phyloP scores from a whole-genome alignment of 2,797 vertebrate genomes.

The Lindbergichthys nudifrons region DNA sequence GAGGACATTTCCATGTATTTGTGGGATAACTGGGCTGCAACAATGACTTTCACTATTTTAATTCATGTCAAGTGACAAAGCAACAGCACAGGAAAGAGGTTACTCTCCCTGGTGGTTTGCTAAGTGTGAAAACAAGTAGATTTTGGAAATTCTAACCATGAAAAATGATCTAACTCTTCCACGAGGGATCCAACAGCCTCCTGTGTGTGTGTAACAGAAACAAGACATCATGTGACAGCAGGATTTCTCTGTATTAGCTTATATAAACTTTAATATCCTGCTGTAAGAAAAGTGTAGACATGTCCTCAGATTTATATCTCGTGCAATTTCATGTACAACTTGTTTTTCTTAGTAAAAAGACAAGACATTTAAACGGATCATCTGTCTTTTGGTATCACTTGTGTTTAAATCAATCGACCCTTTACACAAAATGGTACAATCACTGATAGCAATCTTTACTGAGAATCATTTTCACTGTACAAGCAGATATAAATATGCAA shows the following conservation, averaged over 20 bases:
- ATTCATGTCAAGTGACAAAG: not conserved
- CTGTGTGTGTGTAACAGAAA: not conserved
- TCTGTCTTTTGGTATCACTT: not conserved
- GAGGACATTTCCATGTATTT: not conserved
- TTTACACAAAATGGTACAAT: constrained; percentile 56
- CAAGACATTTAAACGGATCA: not conserved
- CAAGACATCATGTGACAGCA: constrained; percentile 2
- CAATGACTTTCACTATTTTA: constrained; percentile 1
- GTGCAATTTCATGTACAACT: constrained; percentile 56
- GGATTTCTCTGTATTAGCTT: not conserved
- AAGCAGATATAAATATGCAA: constrained; percentile 87
- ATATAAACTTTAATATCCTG: constrained; percentile 25
- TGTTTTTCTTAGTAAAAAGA: constrained; percentile 56
- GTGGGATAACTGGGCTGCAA: not conserved
- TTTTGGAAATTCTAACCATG: not conserved
- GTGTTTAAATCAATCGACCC: constrained; percentile 9
- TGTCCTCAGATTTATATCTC: constrained; percentile 27
- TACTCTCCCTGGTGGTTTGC: not conserved
- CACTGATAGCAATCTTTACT: constrained; percentile 75
- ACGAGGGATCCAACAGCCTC: not conserved
- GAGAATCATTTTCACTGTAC: constrained; percentile 79
- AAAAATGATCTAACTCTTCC: not conserved
- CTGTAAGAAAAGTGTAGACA: not conserved
- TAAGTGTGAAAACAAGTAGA: not conserved
- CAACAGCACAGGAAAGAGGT: not conserved